Percentiles rank a stretch among this genome's conserved stretches.
Evolutionary conservation across 2,113 vertebrate genomes (phyloP).

Genomic region (Ondatra zibethicus): DNA sequence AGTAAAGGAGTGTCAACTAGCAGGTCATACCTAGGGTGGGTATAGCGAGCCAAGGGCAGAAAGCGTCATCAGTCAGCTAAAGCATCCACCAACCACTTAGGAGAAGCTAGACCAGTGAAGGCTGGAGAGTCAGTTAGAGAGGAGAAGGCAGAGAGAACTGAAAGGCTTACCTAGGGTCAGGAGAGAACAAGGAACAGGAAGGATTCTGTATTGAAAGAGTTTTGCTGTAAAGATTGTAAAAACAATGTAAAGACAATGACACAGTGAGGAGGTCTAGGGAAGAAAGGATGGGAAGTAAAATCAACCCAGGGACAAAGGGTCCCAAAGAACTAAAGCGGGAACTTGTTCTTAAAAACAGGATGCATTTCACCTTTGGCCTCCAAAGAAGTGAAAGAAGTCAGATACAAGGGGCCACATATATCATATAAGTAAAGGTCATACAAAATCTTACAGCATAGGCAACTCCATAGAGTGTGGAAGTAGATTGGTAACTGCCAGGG

Average conservation of each 20-base stretch:
- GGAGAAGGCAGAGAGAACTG: neutral
- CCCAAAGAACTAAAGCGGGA: neutral
- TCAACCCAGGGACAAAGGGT: neutral
- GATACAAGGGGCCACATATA: neutral
- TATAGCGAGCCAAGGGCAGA: neutral
- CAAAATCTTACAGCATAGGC: neutral
- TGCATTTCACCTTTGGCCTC: neutral
- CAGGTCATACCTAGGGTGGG: neutral
- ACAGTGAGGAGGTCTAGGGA: neutral
- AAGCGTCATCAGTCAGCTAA: neutral
- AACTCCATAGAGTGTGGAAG: neutral
- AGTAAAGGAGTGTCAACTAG: neutral
- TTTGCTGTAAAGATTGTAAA: neutral
- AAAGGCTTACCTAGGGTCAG: neutral
- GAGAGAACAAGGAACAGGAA: neutral
- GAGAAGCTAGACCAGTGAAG: neutral
- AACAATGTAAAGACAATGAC: neutral
- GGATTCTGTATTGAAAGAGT: neutral
- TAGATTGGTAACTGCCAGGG: neutral
- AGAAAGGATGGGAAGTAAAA: neutral
- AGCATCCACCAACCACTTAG: neutral
- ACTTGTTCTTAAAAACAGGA: constrained; percentile 5
- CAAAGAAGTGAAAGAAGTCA: constrained; percentile 12
- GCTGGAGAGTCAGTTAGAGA: neutral
- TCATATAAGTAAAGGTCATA: neutral